A percentile compares a stretch with the other conserved stretches of the same genome.
These are phyloP conservation scores for Sphenopsis melanotis DNA, from an alignment of 2,797 vertebrate genomes.

Conservation along the genomic window DNA sequence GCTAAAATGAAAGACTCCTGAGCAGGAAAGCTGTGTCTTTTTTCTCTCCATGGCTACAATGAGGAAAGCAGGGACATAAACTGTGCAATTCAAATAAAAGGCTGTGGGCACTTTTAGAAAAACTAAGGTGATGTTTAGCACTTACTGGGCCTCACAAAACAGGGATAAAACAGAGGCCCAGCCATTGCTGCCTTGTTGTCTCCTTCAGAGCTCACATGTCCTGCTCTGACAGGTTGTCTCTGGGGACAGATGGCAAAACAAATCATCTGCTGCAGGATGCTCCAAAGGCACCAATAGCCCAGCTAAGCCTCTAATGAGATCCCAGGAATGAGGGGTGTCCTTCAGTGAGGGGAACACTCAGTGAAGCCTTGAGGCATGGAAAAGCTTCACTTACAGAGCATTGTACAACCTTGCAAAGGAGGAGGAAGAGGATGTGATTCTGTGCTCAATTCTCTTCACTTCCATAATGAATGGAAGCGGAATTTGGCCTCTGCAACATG, in stretches of 20 bases:
- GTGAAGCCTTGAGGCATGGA: background rate
- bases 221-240: background rate
- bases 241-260: conserved; percentile 34
- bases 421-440: background rate
- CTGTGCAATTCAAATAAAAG: background rate
- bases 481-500: background rate
- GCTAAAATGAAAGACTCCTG: background rate
- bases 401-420: background rate
- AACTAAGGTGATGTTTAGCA: background rate
- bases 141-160: background rate
- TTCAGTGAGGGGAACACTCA: background rate
- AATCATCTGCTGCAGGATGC: background rate
- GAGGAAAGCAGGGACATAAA: background rate
- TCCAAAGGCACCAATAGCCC: background rate
- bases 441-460: background rate
- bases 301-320: conserved; percentile 37
- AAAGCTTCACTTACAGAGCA: background rate
- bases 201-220: background rate
- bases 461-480: background rate
- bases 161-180: background rate
- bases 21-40: background rate
- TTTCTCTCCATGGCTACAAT: background rate
- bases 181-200: background rate
- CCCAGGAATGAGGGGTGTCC: background rate
- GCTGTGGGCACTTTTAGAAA: background rate